Evolutionary conservation across 1,140 invertebrate species (phyloP), one percentile per base, ranked within the genome.

Genomic region (Gonatopus flavifemur): DNA sequence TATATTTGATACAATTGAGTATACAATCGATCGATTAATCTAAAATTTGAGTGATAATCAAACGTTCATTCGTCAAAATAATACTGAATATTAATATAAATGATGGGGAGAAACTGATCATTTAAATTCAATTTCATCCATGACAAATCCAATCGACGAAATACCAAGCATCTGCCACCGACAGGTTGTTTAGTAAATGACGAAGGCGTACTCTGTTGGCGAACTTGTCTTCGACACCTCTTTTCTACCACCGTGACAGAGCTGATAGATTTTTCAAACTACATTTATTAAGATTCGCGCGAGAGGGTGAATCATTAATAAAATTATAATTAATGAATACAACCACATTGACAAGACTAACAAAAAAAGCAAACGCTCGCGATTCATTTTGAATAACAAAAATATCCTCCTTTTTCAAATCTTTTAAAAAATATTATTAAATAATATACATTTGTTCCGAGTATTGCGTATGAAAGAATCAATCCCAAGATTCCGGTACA

Each of bases 141-240:
- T 43, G 36, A 54, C 54, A 65, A 63, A 64, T 53, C 49, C 62
- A 66, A 66, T 67, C 64, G 66, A 62, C 57, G 49, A 53, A 55
- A 62, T 62, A 64, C 50, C 61, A 64, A 50, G 31, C 41, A 49
- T 48, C 57, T 67, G 66, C 67, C 64, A 69, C 55, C 36, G 48
- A 35, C 66, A 67, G 60, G 56, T 52, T 61, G 55, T 66, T 62
- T 58, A 36, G 45, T 62, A 67, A 69, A 69, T 48, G 41, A 52
- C 31, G 39, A 52, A 52, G 18, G 25, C 25, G 32, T 33, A 13
- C 33, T 32, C 13, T 38, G 3, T 40, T 21, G 18, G 18, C 3
- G 18, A 25, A 12, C 8, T 21, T n/a, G 16, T 22, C 10, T 49
- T 33, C 21, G 22, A 30, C 9, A 18, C 8, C 12, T 7, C 22